Base-by-base conservation (phyloP, 1,140 invertebrate species). In the Phymorhynchus buccinoides region DNA sequence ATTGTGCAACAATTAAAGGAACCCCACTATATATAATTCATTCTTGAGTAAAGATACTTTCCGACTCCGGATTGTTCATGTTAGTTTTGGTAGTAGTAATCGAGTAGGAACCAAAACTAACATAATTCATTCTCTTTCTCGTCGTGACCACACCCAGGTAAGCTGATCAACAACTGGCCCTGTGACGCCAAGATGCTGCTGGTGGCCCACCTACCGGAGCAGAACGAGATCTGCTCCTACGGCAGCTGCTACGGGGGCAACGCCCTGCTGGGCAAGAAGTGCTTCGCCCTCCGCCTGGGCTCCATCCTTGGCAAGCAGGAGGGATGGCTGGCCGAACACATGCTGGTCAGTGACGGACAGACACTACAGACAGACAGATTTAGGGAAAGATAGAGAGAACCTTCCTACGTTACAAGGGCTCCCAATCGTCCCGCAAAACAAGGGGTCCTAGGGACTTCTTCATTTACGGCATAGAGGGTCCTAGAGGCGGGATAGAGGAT, bases 251-350 rank as follows among this genome's bases (percentile, higher is more conserved):
- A 99, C 90, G 99, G 99, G 44, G 99, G 99, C 4, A 99, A 99
- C 94, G 99, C 98, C 27, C 93, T 99, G 32, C 94, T 99, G 68
- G 99, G 99, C 27, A 99, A 99, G 94, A 99, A 99, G 93, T 99
- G 99, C 92, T 98, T 99, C 90, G 99, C 99, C n/a, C 95, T 99
- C 0, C 95, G 99, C 84, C 96, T 99, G 88, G 99, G 99, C 0
- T 99, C 97, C 0, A 98, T 97, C 9, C 96, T 99, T 90, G 99
- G 98, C 4, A 95, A 96, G 89, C 95, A 96, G 78, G 98, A 99
- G 93, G 98, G 98, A 22, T 99, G 99, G 99, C 94, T 99, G 3
- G 99, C 99, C 12, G 99, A 99, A 93, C 98, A 99, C 91, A 99
- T 99, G 98, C 94, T 99, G 94, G 96, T 97, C 93, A 94, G 94